Evolutionary conservation across 64 coral and sea anemone genomes (phyloP).

Genomic region (Porites lutea): DNA sequence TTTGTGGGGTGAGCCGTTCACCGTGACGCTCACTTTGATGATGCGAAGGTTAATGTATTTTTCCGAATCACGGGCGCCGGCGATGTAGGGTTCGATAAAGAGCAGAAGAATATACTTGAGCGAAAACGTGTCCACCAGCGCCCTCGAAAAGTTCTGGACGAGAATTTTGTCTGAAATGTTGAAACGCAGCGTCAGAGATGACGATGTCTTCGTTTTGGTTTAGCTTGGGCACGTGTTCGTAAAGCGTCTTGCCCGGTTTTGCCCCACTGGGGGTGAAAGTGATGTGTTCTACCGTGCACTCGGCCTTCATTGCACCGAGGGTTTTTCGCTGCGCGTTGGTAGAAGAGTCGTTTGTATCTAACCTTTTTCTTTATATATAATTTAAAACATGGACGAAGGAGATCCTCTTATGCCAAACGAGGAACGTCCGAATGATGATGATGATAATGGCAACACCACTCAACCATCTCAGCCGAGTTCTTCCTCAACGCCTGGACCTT

Average conservation of each 20-base stretch:
- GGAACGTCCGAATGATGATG: too few relatives aligned
- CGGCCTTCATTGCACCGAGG: too few relatives aligned
- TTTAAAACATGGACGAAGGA: too few relatives aligned
- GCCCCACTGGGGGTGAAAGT: neutral
- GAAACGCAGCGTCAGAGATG: slow-evolving; percentile 22
- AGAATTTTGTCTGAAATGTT: neutral
- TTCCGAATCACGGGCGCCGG: neutral
- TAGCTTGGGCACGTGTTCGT: too few relatives aligned
- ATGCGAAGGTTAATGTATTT: neutral
- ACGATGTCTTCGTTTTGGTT: neutral
- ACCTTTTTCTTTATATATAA: too few relatives aligned
- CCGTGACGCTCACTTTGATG: neutral
- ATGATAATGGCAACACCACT: too few relatives aligned
- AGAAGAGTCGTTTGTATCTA: too few relatives aligned
- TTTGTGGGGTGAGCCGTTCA: too few relatives aligned
- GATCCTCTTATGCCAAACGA: too few relatives aligned
- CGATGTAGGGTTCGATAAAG: neutral
- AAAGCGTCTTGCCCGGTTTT: neutral
- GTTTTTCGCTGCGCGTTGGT: too few relatives aligned
- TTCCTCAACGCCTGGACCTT: too few relatives aligned
- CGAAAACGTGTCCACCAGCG: slow-evolving; percentile 8
- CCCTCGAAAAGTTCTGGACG: neutral
- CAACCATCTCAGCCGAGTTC: too few relatives aligned
- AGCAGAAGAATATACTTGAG: slow-evolving; percentile 1
- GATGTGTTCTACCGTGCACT: neutral